phyloP scores from a whole-genome alignment of 1,140 invertebrate species.

The Diprion similis region DNA sequence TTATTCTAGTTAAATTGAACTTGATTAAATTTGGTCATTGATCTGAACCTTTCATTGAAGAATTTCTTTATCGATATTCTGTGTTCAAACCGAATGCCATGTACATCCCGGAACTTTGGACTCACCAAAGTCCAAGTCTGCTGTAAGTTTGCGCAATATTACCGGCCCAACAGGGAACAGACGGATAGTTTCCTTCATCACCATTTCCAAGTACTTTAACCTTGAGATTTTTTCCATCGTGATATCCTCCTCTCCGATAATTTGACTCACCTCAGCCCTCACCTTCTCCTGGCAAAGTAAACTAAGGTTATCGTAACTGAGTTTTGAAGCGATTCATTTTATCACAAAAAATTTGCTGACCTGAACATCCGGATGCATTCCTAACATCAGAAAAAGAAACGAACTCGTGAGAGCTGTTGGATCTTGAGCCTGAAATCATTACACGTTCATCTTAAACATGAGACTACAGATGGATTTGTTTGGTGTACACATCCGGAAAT shows the following conservation, averaged over 20 bases:
- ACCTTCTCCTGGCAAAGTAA: slow-evolving; percentile 31
- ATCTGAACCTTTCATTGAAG: no score
- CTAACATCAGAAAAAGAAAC: slow-evolving; percentile 60
- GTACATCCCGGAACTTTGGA: no score
- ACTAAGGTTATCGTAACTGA: no score
- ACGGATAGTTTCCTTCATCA: slow-evolving; percentile 57
- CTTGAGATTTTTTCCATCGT: slow-evolving; percentile 24
- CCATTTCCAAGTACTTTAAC: slow-evolving; percentile 29
- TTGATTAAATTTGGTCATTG: no score
- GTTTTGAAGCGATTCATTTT: no score
- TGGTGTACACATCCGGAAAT: no score
- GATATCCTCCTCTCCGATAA: background rate
- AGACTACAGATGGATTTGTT: no score
- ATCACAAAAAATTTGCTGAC: slow-evolving; percentile 36
- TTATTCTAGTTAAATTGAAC: no score
- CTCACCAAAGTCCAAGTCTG: slow-evolving; percentile 29
- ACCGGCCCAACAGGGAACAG: slow-evolving; percentile 64
- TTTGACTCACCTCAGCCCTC: background rate
- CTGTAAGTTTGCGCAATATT: slow-evolving; percentile 48
- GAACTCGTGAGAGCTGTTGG: slow-evolving; percentile 64
- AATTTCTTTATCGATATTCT: no score
- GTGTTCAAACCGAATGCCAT: no score
- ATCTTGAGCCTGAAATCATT: slow-evolving; percentile 79
- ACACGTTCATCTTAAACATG: no score
- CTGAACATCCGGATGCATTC: slow-evolving; percentile 67